A percentile compares a stretch with the other conserved stretches of the same genome.
phyloP scores from a whole-genome alignment of 2,888 invertebrate genomes.

The Podabrus alpinus region DNA sequence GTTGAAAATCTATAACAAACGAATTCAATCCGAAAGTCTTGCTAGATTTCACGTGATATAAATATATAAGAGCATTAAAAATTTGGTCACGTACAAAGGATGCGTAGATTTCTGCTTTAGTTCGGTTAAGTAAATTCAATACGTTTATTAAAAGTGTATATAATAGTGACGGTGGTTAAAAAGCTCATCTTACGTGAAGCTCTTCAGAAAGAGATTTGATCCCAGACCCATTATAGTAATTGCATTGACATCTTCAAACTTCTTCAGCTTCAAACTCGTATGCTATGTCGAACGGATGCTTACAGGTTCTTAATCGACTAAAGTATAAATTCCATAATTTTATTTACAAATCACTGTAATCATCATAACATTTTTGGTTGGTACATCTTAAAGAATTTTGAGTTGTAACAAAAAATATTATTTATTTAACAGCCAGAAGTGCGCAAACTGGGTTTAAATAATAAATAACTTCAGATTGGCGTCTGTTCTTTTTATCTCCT shows the following conservation, averaged over 20 bases:
- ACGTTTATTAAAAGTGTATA: constrained; percentile 18
- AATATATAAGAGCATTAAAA: constrained; percentile 6
- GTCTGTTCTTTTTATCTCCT: not conserved
- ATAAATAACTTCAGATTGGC: not conserved
- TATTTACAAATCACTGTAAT: not conserved
- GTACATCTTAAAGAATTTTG: not conserved
- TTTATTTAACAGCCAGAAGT: not conserved
- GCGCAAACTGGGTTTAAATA: constrained; percentile 14
- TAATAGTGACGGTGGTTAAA: constrained; percentile 18
- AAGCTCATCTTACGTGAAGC: constrained; percentile 23
- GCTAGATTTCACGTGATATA: not conserved
- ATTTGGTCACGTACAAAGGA: constrained; percentile 21
- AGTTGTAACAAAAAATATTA: not conserved
- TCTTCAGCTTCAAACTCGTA: constrained; percentile 28
- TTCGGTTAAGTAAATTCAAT: constrained; percentile 9
- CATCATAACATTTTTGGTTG: no score
- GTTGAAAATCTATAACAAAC: not conserved
- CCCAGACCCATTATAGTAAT: constrained; percentile 34
- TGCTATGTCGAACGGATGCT: constrained; percentile 34
- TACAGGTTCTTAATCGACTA: constrained; percentile 21
- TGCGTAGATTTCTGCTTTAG: constrained; percentile 13
- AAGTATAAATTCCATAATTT: not conserved
- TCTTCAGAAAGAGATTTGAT: constrained; percentile 29
- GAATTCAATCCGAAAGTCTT: not conserved
- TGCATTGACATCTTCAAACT: constrained; percentile 33